These are phyloP conservation scores for Apodemus sylvaticus DNA, from an alignment of 2,113 vertebrate genomes.

Conservation along the genomic window DNA sequence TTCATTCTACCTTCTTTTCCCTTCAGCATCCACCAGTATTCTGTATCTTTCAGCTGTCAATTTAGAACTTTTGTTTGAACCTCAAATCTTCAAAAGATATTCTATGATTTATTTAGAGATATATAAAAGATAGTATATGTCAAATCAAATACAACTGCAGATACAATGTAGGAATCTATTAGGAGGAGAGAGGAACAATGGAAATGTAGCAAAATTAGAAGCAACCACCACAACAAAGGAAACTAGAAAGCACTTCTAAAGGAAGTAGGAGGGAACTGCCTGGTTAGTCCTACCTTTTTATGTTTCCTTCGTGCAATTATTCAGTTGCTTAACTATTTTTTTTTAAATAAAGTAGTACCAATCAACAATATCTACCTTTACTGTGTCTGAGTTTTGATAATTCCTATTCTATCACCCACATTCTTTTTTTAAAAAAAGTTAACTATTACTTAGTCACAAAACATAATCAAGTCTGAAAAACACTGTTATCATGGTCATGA, in stretches of 20 bases:
- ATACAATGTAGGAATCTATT: background rate
- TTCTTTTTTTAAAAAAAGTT: background rate
- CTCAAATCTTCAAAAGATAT: slow-evolving; percentile 2
- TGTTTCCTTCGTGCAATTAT: background rate
- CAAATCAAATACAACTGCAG: background rate
- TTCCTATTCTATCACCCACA: background rate
- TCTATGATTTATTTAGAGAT: slow-evolving; percentile 43
- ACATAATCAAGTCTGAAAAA: background rate
- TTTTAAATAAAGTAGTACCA: background rate
- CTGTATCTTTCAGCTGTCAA: background rate
- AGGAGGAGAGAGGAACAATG: background rate
- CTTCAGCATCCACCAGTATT: background rate
- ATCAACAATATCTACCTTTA: background rate
- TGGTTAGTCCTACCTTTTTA: slow-evolving; percentile 36
- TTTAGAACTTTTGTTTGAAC: background rate
- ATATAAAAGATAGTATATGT: slow-evolving; percentile 10
- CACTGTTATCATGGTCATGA: background rate
- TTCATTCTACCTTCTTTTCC: background rate
- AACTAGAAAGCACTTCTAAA: background rate
- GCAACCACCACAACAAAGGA: background rate
- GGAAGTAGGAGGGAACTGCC: background rate
- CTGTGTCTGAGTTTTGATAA: background rate
- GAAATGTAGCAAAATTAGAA: background rate
- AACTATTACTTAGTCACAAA: background rate
- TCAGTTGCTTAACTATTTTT: slow-evolving; percentile 1